phyloP scores from a whole-genome alignment of 2,888 invertebrate species.

The Caenorhabditis becei region DNA sequence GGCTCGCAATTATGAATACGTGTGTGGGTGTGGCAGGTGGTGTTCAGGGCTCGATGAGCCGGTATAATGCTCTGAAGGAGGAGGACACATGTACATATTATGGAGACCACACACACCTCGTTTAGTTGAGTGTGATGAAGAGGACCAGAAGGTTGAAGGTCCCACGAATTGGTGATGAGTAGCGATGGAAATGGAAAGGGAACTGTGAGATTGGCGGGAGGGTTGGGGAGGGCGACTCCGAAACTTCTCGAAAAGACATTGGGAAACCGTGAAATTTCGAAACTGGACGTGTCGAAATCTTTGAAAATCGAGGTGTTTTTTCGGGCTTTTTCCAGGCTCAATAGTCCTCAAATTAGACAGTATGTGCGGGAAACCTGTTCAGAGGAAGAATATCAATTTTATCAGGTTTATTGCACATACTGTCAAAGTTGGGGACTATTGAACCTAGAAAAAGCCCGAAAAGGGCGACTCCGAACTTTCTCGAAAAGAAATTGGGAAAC shows the following conservation, averaged over 20 bases:
- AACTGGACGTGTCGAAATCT: no score
- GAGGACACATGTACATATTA: constrained; percentile 58
- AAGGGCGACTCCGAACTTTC: background rate
- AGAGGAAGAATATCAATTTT: no score
- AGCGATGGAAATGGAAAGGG: background rate
- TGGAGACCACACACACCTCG: background rate
- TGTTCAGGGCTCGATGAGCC: constrained; percentile 57
- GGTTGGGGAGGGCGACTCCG: background rate
- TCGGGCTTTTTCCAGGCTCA: no score
- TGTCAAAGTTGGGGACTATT: no score
- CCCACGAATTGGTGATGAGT: constrained; percentile 37
- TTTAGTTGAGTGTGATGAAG: constrained; percentile 33
- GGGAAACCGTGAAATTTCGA: no score
- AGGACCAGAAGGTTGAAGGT: constrained; percentile 36
- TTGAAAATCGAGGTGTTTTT: no score
- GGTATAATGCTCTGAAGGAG: constrained; percentile 44
- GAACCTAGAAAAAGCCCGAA: no score
- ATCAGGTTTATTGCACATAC: no score
- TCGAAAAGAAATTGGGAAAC: no score
- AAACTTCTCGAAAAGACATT: background rate
- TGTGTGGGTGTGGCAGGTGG: constrained; percentile 51
- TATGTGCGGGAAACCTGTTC: no score
- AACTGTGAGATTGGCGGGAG: background rate
- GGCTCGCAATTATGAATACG: constrained; percentile 54
- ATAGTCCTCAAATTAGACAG: no score